Percentiles rank a stretch among this genome's conserved stretches.
phyloP scores from a whole-genome alignment of 2,888 invertebrate species.

The Bellardia bayeri region DNA sequence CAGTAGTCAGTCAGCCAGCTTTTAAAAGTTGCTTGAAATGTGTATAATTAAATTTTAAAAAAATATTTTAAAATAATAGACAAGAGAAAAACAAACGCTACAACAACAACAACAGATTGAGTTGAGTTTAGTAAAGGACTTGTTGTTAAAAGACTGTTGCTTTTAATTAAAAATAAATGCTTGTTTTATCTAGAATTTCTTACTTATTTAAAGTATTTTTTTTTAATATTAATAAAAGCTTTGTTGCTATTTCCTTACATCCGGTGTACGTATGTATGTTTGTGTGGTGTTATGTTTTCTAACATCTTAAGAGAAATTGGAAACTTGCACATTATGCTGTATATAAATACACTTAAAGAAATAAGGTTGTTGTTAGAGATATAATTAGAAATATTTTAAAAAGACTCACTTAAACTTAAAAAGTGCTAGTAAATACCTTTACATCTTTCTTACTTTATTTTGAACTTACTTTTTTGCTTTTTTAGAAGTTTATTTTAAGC shows the following conservation, averaged over 20 bases:
- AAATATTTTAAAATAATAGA: constrained; percentile 9
- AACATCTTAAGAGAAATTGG: constrained; percentile 9
- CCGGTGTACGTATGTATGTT: neutral
- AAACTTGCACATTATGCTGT: constrained; percentile 11
- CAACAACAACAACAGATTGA: neutral
- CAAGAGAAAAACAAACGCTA: neutral
- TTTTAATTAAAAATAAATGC: constrained; percentile 49
- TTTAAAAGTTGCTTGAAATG: neutral
- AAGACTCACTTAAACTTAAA: no score
- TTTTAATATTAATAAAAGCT: constrained; percentile 32
- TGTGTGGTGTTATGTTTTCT: neutral
- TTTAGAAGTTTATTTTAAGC: no score
- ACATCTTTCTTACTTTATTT: no score
- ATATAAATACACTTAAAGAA: constrained; percentile 5
- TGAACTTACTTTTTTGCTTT: no score
- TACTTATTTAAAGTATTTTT: neutral
- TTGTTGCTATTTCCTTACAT: constrained; percentile 1
- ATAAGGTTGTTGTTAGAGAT: neutral
- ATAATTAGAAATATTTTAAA: no score
- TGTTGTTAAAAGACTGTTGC: constrained; percentile 27
- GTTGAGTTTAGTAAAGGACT: neutral
- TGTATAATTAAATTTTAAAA: constrained; percentile 19
- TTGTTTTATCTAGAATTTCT: neutral
- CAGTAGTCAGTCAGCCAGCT: neutral
- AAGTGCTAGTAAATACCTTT: no score